Base-by-base conservation (phyloP, 2,797 vertebrate species). In the Lycodopsis pacificus region DNA sequence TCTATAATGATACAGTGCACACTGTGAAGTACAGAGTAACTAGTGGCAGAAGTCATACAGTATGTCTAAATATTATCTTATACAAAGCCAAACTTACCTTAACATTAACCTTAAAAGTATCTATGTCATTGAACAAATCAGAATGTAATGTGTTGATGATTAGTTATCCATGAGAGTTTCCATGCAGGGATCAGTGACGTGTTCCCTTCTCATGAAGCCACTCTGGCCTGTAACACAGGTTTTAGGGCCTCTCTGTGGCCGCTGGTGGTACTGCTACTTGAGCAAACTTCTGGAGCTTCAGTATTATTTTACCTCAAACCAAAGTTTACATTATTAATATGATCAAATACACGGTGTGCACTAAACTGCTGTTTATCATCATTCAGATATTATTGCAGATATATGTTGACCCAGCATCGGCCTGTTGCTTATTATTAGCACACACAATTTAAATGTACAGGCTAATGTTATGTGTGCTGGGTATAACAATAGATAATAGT, bases 191-290 rank as follows among this genome's bases (percentile, higher is more conserved):
- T 44, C n/a, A 32, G 32, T 42, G 19, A 25, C 57, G 51, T 38
- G 46, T 11, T 59, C 12, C 15, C 15, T 11, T 32, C 8, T 36
- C 36, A 36, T 36, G 34, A 36, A 36, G 34, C 34, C 34, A 36
- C 34, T 36, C 4, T 49, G 44, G 53, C 7, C n/a, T 46, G 40
- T 12, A 9, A 27, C 5, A 6, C 13, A 73, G 70, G 32, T 59
- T 73, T 11, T 69, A 38, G 19, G 22, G 69, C 65, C 79, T 20
- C 44, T 34, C 4, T 68, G 74, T 77, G 79, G 74, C 13, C 5
- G 9, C 19, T 69, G 49, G 2, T 27, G 4, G 58, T 51, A 69
- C 38, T 63, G 12, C 27, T 22, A 34, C 20, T 20, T 40, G 38
- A 11, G 38, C 10, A 11, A 40, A 49, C 42, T 20, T 40, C 32